Evolutionary conservation across 2,113 vertebrate genomes (phyloP), one percentile per base, ranked within the genome.

Genomic region (Donacobius atricapilla): DNA sequence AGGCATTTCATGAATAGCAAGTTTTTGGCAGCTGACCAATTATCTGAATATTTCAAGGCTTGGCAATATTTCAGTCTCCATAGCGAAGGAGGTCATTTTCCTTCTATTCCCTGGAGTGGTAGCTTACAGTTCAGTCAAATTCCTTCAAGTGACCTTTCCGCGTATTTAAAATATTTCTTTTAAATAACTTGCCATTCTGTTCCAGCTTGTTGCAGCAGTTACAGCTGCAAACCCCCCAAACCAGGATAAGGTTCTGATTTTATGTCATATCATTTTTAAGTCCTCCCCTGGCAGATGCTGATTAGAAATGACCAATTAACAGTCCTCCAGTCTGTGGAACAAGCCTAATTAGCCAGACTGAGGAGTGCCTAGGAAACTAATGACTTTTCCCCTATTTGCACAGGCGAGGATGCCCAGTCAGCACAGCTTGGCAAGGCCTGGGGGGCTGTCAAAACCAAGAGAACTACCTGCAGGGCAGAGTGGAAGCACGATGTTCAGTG

Each of bases 1-100:
- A 94, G 79, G 82, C 91, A 88, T 97, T 97, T 96, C 75, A 96
- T 88, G 93, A 92, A 96, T 92, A 96, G 89, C 83, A 94, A 93
- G 51, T 23, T 93, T 95, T 73, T 97, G 97, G 96, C 96, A 97
- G 93, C 89, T 90, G 93, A 89, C 91, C 96, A 97, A 86, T 94
- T 85, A 95, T 96, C 88, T 84, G 86, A 94, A 87, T 96, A 93
- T 97, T 97, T 96, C 96, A 92, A 87, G 93, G 81, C 90, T 96
- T 96, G 97, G 96, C 96, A 94, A 77, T 83, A 81, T 86, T 96
- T 96, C 94, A 97, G 60, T 89, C 95, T 96, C 81, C 82, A 83
- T 58, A 95, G 91, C 84, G 90, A 94, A 91, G 68, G 85, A 97
- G 90, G 95, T 92, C 77, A 80, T 96, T 96, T 96, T 89, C 77